Evolutionary conservation across 2,113 vertebrate genomes (phyloP), one percentile per base, ranked within the genome.

Genomic region (Chlorocebus sabaeus): DNA sequence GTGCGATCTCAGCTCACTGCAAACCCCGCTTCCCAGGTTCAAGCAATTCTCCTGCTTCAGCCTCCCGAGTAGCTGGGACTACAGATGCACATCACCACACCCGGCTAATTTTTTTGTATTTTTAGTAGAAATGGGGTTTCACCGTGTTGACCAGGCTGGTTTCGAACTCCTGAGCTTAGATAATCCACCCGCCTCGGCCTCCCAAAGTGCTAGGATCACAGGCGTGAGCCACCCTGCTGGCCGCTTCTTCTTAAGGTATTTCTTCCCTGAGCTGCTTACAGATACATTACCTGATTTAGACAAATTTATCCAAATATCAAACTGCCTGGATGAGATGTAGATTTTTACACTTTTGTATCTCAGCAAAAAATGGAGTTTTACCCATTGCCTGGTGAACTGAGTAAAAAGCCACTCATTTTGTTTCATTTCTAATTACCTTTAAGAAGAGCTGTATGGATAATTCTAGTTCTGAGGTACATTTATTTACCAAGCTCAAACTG

Each of bases 401-500:
- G 93, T 75, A 48, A 92, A 82, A 25, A 64, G 90, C 93, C 96
- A 96, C 97, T 96, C 35, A 40, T 8, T 92, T 57, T 72, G 95
- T 97, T 95, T 98, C 90, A 0, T 87, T 94, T 97, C 97, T 89
- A 96, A 87, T n/a, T 94, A 93, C 97, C 79, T 67, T 90, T 81
- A 64, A 68, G 94, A 95, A 4, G 73, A 97, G 98, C 57, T 86
- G 38, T 90, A 96, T 35, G 67, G 73, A 92, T 96, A 50, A 27
- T 59, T 93, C 95, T 75, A 97, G 97, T 84, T 98, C 97, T 97
- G 97, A 97, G 89, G 96, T 96, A 93, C 93, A 89, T 17, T 18
- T 98, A 97, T 30, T 16, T 96, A 96, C 88, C 96, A 97, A 86
- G 97, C 97, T 98, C 96, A 97, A 93, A 95, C 52, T 92, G 97